Base-by-base conservation (phyloP, 1,140 invertebrate species). In the Spodoptera frugiperda region DNA sequence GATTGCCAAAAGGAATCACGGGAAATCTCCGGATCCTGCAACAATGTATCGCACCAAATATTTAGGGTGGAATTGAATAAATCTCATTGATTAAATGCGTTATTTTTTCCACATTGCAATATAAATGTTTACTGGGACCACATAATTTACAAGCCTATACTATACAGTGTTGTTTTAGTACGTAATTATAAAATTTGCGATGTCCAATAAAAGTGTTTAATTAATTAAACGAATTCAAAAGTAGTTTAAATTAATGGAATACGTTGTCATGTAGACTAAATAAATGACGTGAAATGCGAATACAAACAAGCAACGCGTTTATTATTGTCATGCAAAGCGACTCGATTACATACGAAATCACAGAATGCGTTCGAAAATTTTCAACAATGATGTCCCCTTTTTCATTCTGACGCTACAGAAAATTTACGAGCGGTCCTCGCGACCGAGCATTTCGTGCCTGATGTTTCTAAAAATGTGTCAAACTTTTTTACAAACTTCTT, bases 391-490 rank as follows among this genome's bases (percentile, higher is more conserved):
- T 93, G 89, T 91, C 83, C 89, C 85, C 89, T 92, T 93, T 93
- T 91, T 93, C 89, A 93, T 93, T 91, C 90, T 91, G 92, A 93
- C 92, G 90, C 91, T 93, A 87, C 87, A 84, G 78, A 83, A 89
- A 91, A 93, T 93, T 93, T 92, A 93, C 91, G 92, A 92, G 84
- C 85, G 82, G 83, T 75, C 84, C 86, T 84, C 83, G 84, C 85
- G 85, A 80, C 83, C 82, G 84, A 86, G 85, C 88, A 88, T 86
- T 91, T 90, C 91, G 89, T 89, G 90, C 89, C 89, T 91, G 91
- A 92, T 91, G 90, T 90, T 91, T 91, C 91, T 92, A 93, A 94
- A 93, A 93, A 93, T 94, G 92, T 94, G 91, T 93, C 92, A 93
- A 94, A 92, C 84, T 88, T 93, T 91, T 93, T 92, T 92, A 93